Percentiles rank a stretch among this genome's conserved stretches.
phyloP scores from a whole-genome alignment of 2,113 vertebrate species.

The Geococcyx californianus region DNA sequence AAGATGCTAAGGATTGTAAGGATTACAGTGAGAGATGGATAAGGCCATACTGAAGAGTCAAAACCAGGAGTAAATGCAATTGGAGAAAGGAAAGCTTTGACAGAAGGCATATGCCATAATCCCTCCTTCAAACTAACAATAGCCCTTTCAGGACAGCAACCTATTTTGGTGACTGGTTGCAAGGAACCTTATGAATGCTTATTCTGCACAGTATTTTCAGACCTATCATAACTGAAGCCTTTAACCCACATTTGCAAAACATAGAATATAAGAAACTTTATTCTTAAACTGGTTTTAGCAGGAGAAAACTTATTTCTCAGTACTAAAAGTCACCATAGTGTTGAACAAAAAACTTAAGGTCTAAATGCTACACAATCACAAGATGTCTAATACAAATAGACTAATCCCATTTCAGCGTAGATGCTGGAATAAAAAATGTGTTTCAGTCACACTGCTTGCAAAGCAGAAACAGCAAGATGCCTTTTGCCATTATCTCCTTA shows the following conservation, averaged over 20 bases:
- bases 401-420: neutral
- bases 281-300: neutral
- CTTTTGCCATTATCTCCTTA: neutral
- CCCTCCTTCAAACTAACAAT: neutral
- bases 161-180: neutral
- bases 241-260: neutral
- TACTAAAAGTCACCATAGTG: neutral
- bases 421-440: neutral
- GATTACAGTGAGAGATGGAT: neutral
- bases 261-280: neutral
- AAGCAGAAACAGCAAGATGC: constrained; percentile 1
- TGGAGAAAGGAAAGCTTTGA: neutral
- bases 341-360: neutral
- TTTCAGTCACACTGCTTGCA: neutral
- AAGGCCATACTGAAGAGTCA: neutral
- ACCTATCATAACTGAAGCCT: neutral
- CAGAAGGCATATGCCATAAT: neutral
- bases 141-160: neutral
- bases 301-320: neutral
- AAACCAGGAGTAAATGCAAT: constrained; percentile 11
- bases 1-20: constrained; percentile 4
- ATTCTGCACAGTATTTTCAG: neutral
- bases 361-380: neutral
- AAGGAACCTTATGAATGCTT: neutral
- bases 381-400: constrained; percentile 2